A percentile compares a stretch with the other conserved stretches of the same genome.
These are phyloP conservation scores for Caenorhabditis virilis DNA, from an alignment of 2,888 invertebrate species.

Conservation along the genomic window DNA sequence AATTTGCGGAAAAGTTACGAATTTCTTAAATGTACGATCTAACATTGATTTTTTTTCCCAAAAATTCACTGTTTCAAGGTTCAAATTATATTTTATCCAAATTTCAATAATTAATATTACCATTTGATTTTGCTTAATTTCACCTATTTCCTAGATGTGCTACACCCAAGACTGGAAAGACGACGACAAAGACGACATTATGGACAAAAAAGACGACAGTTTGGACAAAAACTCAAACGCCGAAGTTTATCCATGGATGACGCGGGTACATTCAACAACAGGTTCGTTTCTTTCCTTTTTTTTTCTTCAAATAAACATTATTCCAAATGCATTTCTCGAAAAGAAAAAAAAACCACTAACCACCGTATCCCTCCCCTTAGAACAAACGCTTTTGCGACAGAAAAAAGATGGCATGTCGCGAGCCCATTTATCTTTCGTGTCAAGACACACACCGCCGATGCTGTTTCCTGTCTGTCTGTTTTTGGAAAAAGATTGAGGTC, in stretches of 20 bases:
- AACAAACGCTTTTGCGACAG: not conserved
- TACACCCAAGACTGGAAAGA: constrained; percentile 46
- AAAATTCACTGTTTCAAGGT: too few species aligned
- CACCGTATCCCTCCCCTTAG: too few species aligned
- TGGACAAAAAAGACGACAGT: constrained; percentile 35
- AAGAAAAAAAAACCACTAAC: not conserved
- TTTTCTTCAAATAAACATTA: constrained; percentile 1
- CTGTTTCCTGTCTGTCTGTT: too few species aligned
- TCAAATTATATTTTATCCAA: too few species aligned
- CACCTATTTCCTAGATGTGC: too few species aligned
- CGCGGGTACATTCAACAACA: constrained; percentile 64
- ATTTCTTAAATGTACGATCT: too few species aligned
- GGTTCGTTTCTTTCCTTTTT: constrained; percentile 43
- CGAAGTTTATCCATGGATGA: constrained; percentile 69
- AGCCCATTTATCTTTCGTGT: constrained; percentile 45
- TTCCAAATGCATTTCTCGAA: constrained; percentile 1
- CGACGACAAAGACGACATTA: constrained; percentile 42
- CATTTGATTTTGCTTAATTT: too few species aligned
- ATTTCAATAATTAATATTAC: too few species aligned
- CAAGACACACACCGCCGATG: constrained; percentile 23
- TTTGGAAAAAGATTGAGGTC: too few species aligned
- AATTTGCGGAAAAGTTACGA: too few species aligned
- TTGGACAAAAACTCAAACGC: constrained; percentile 43
- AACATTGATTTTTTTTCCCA: too few species aligned
- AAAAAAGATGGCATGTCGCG: constrained; percentile 39